phyloP scores from a whole-genome alignment of 2,797 vertebrate genomes.

The Natrix natrix region DNA sequence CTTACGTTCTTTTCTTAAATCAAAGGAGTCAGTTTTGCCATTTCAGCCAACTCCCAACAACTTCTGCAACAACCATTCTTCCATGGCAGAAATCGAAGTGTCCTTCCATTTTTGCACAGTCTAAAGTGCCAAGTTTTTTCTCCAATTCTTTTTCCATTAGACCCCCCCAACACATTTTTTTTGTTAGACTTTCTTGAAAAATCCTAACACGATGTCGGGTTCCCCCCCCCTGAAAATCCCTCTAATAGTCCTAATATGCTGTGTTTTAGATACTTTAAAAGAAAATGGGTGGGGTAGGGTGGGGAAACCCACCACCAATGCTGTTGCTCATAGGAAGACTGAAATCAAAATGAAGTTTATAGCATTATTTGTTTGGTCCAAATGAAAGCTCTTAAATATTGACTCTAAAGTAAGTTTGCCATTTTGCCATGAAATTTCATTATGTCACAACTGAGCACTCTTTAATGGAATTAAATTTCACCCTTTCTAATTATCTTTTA shows the following conservation, averaged over 20 bases:
- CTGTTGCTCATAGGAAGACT: conserved; percentile 44
- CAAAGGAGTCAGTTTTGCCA: no score
- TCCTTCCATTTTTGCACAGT: no score
- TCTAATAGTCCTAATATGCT: conserved; percentile 25
- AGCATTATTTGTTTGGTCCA: conserved; percentile 59
- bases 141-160: no score
- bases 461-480: conserved; percentile 81
- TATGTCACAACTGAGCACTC: conserved; percentile 71
- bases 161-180: neutral
- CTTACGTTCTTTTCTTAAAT: no score
- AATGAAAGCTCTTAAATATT: conserved; percentile 65
- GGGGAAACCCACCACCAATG: neutral
- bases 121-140: no score
- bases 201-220: neutral
- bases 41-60: no score
- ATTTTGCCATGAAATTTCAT: conserved; percentile 76
- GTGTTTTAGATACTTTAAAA: conserved; percentile 43
- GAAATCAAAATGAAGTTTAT: conserved; percentile 52
- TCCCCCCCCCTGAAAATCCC: neutral
- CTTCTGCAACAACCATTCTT: no score
- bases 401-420: conserved; percentile 69
- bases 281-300: neutral
- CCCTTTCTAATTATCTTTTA: conserved; percentile 79
- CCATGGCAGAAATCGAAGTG: no score
- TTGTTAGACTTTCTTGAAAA: neutral